Evolutionary conservation across 2,113 vertebrate genomes (phyloP), one percentile per base, ranked within the genome.

Genomic region (Cheilinus undulatus): DNA sequence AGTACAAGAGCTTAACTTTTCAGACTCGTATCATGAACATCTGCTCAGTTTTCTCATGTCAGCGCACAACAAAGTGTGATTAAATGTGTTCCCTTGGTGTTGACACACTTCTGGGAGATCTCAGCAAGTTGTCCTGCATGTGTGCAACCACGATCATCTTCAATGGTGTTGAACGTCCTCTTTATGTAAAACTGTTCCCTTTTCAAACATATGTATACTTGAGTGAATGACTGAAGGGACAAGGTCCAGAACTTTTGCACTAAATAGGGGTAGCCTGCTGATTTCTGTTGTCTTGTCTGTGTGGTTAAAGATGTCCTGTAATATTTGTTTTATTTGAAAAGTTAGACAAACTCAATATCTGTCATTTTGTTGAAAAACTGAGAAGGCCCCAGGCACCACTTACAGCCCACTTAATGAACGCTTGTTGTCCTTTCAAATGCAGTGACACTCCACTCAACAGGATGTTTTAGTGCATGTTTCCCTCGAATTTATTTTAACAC

Each of bases 161-260:
- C 30, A 32, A 8, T 1, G 7, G 30, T 6, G 10, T 32, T 32
- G 7, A 8, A 9, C 7, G 7, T 32, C 1, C 7, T 8, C 10
- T 6, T 8, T 6, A 32, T 32, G 7, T 32, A 32, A 32, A 8
- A 0, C 9, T 23, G 28, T 58, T 30, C 9, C n/a, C 7, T 42
- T 19, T 15, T 17, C 15, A 2, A 42, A 15, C 40, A 15, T 42
- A 5, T 6, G 17, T 6, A 13, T 54, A 36, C 24, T 6, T n/a
- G 0, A 19, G 13, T 0, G 3, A 24, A 1, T 42, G 32, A 11
- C 32, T 34, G 53, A 73, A 68, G 57, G 20, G 49, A 57, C 36
- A 57, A 10, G 15, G 57, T 17, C 15, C 24, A 7, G 1, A 50
- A 12, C 6, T 46, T 57, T 68, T 72, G 63, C 62, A 69, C 46